A percentile compares a stretch with the other conserved stretches of the same genome.
These are phyloP conservation scores for Diachrysia chrysitis DNA, from an alignment of 2,888 invertebrate genomes.

Conservation along the genomic window DNA sequence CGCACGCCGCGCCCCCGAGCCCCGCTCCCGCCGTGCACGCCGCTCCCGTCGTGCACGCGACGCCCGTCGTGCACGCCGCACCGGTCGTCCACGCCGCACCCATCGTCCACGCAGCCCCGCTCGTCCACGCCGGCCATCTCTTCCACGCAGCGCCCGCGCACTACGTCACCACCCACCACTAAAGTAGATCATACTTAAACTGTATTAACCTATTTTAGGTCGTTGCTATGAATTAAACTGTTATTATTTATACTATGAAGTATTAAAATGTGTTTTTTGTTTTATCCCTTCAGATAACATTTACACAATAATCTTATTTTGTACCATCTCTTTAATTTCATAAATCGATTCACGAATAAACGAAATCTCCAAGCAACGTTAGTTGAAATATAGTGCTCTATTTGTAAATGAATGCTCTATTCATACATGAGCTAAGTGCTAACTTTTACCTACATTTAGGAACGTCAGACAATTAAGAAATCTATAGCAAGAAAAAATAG, in stretches of 20 bases:
- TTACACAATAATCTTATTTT: background rate
- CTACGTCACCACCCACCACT: slow-evolving; percentile 74
- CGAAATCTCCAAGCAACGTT: background rate
- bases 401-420: background rate
- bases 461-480: slow-evolving; percentile 13
- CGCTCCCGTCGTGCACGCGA: slow-evolving; percentile 60
- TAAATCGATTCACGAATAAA: background rate
- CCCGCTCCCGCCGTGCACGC: slow-evolving; percentile 62
- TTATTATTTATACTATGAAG: slow-evolving; percentile 65
- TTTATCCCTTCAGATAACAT: background rate
- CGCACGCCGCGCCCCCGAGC: slow-evolving; percentile 71
- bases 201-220: slow-evolving; percentile 59
- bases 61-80: slow-evolving; percentile 59
- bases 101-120: slow-evolving; percentile 43
- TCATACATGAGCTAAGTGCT: background rate
- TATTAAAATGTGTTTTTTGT: background rate
- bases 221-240: slow-evolving; percentile 65
- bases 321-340: too few species aligned
- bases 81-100: slow-evolving; percentile 51
- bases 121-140: slow-evolving; percentile 56
- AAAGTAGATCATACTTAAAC: slow-evolving; percentile 47
- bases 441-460: slow-evolving; percentile 9
- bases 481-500: slow-evolving; percentile 20
- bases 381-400: background rate
- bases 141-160: slow-evolving; percentile 64